phyloP scores from a whole-genome alignment of 2,113 vertebrate species.

The Apistogramma diplotaenia region DNA sequence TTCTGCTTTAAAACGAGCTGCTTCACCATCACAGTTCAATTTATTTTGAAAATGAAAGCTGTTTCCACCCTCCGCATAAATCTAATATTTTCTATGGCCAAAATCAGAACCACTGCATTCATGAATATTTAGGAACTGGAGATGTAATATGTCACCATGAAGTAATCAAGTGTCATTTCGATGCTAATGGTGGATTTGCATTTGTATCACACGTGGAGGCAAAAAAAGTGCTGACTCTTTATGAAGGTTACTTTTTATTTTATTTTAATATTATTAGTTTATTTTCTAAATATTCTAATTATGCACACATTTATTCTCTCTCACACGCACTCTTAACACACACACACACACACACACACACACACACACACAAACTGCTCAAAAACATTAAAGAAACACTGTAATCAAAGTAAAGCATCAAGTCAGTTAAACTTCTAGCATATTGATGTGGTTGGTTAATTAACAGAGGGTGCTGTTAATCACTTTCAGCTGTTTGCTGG shows the following conservation, averaged over 20 bases:
- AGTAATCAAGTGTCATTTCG: conserved; percentile 47
- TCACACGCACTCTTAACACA: too few relatives aligned
- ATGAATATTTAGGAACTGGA: conserved; percentile 39
- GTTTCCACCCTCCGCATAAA: conserved; percentile 4
- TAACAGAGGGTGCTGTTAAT: too few relatives aligned
- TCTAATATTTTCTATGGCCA: neutral
- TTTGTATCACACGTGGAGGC: conserved; percentile 8
- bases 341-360: too few relatives aligned
- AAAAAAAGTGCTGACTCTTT: neutral
- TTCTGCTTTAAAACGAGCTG: conserved; percentile 9
- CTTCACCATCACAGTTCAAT: conserved; percentile 27
- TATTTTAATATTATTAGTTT: neutral
- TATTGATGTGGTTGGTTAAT: too few relatives aligned
- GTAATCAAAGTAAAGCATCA: too few relatives aligned
- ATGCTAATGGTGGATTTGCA: conserved; percentile 49
- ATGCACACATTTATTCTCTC: neutral
- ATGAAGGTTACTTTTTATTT: neutral
- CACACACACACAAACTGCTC: too few relatives aligned
- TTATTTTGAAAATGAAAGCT: conserved; percentile 41
- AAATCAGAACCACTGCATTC: conserved; percentile 14
- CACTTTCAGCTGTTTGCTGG: too few relatives aligned
- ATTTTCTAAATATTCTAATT: neutral
- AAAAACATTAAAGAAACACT: too few relatives aligned
- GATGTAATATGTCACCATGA: conserved; percentile 23
- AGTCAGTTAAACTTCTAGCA: too few relatives aligned